Evolutionary conservation across 2,888 invertebrate species (phyloP).

Genomic region (Spisula subtruncata): DNA sequence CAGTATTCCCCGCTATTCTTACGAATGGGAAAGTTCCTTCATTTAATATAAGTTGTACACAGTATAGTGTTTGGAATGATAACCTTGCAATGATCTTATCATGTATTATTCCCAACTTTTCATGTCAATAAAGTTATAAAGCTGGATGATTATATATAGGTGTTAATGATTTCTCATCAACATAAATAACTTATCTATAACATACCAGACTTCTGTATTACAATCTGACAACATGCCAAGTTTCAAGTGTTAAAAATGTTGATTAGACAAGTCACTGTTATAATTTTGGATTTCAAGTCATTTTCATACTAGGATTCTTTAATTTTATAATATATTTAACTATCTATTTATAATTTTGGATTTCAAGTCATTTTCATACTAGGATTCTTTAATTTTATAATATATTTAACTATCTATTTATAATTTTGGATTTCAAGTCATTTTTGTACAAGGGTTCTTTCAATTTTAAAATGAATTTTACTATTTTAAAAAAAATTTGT

Average conservation of each 20-base stretch:
- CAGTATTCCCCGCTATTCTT: no score
- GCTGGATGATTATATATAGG: background rate
- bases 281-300: background rate
- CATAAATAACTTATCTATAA: background rate
- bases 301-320: no score
- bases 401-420: no score
- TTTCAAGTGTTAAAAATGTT: background rate
- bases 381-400: no score
- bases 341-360: background rate
- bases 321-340: no score
- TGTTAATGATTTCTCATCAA: slow-evolving; percentile 23
- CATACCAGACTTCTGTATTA: background rate
- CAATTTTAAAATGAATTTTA: no score
- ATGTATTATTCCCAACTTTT: background rate
- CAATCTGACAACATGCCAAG: slow-evolving; percentile 15
- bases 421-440: background rate
- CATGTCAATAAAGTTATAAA: slow-evolving; percentile 14
- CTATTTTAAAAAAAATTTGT: no score
- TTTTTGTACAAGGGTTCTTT: no score
- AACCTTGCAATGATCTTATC: background rate
- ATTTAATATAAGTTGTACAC: no score
- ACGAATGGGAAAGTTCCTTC: no score
- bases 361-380: no score
- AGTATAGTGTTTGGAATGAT: background rate
- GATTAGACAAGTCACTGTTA: slow-evolving; percentile 10